These are phyloP conservation scores for Spea hammondii DNA, from an alignment of 2,797 vertebrate species.

Conservation along the genomic window DNA sequence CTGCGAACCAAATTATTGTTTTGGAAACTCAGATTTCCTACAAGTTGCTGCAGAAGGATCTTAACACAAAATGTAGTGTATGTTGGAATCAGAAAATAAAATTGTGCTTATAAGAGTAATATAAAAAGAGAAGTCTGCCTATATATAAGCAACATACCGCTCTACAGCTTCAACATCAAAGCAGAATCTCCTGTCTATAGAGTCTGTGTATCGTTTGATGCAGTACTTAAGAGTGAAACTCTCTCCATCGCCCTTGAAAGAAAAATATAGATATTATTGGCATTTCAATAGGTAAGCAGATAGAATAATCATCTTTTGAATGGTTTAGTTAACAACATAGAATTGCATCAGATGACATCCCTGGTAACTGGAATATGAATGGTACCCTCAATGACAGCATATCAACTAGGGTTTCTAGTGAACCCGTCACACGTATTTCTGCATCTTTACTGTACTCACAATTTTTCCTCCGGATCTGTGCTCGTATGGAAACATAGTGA, in stretches of 20 bases:
- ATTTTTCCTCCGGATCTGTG: slow-evolving; percentile 91
- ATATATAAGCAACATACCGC: slow-evolving; percentile 70
- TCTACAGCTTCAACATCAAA: slow-evolving; percentile 92
- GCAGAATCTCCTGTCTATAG: slow-evolving; percentile 90
- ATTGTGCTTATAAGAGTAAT: too few relatives aligned
- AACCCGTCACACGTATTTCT: too few relatives aligned
- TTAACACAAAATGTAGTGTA: too few relatives aligned
- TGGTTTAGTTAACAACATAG: not conserved
- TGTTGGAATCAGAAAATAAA: too few relatives aligned
- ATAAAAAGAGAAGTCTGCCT: too few relatives aligned
- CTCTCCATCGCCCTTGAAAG: slow-evolving; percentile 85
- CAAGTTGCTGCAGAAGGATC: too few relatives aligned
- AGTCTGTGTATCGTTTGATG: slow-evolving; percentile 81
- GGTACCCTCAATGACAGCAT: too few relatives aligned
- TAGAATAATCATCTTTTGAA: not conserved
- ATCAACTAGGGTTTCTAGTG: too few relatives aligned
- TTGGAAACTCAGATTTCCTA: not conserved
- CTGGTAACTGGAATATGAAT: too few relatives aligned
- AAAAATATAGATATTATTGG: slow-evolving; percentile 37
- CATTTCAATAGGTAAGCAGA: not conserved
- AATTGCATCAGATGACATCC: too few relatives aligned
- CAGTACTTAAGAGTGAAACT: slow-evolving; percentile 85
- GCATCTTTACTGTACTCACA: slow-evolving; percentile 68
- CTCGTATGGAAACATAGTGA: slow-evolving; percentile 93
- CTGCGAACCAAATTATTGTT: too few relatives aligned